These are phyloP conservation scores for Phortica variegata DNA, from an alignment of 1,140 invertebrate species.

Conservation along the genomic window DNA sequence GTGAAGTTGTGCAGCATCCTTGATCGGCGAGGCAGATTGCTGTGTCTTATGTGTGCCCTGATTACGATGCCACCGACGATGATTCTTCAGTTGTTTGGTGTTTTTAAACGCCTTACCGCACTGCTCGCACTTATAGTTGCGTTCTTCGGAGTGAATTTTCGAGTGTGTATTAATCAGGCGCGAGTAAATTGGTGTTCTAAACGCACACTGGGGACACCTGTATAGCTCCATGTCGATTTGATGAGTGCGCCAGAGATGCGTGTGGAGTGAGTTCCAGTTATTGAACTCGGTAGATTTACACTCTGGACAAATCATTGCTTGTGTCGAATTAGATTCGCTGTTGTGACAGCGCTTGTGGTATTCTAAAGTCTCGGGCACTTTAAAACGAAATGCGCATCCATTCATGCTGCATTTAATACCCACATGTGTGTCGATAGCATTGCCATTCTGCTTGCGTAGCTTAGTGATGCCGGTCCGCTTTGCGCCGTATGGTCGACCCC, in stretches of 20 bases:
- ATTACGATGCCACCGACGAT: constrained; percentile 62
- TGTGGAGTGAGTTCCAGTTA: constrained; percentile 66
- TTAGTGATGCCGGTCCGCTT: constrained; percentile 36
- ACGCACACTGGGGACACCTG: constrained; percentile 66
- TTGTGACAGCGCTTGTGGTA: constrained; percentile 67
- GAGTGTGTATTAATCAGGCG: constrained; percentile 69
- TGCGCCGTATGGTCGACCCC: constrained; percentile 48
- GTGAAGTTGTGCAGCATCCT: constrained; percentile 16
- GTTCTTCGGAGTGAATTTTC: constrained; percentile 67
- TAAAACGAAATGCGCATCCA: constrained; percentile 53
- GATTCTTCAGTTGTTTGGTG: constrained; percentile 70
- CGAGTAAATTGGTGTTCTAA: constrained; percentile 66
- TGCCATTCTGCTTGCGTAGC: constrained; percentile 8
- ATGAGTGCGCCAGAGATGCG: constrained; percentile 76
- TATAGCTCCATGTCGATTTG: constrained; percentile 75
- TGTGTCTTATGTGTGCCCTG: constrained; percentile 58
- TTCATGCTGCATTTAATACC: constrained; percentile 41
- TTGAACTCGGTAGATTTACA: constrained; percentile 61
- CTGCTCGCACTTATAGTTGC: constrained; percentile 64
- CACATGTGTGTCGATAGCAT: constrained; percentile 13
- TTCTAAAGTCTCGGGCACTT: constrained; percentile 56
- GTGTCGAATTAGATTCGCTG: constrained; percentile 32
- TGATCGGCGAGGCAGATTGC: constrained; percentile 63
- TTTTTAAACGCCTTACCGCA: constrained; percentile 79
- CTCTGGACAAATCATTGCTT: constrained; percentile 67